These are phyloP conservation scores for Dendronephthya gigantea DNA, from an alignment of 64 coral and sea anemone species.

Conservation along the genomic window DNA sequence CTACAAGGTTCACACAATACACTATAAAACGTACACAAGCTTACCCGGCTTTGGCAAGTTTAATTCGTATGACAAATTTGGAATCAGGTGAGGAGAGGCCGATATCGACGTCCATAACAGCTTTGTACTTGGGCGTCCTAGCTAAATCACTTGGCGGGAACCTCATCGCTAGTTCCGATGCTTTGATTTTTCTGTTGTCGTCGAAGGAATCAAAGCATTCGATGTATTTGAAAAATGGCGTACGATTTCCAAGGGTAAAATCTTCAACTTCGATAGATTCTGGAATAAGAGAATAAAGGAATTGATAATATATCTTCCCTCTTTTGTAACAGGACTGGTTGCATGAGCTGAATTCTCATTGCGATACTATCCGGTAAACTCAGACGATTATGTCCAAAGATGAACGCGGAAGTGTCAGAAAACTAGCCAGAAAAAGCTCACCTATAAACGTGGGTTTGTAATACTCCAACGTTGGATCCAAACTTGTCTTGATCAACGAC, in stretches of 20 bases:
- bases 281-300: background rate
- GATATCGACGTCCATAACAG: slow-evolving; percentile 49
- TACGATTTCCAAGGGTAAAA: slow-evolving; percentile 52
- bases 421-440: slow-evolving; percentile 1
- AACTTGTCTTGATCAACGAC: slow-evolving; percentile 40
- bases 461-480: slow-evolving; percentile 47
- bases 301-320: no score
- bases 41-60: slow-evolving; percentile 58
- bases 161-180: slow-evolving; percentile 42
- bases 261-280: slow-evolving; percentile 45
- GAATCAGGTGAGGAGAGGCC: slow-evolving; percentile 59
- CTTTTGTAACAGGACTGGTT: no score
- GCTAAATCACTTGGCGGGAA: slow-evolving; percentile 43
- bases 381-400: no score
- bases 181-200: slow-evolving; percentile 40
- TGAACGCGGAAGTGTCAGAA: background rate
- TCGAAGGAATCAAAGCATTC: slow-evolving; percentile 39
- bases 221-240: slow-evolving; percentile 49
- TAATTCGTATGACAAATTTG: slow-evolving; percentile 50
- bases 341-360: no score
- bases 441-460: slow-evolving; percentile 45
- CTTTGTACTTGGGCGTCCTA: slow-evolving; percentile 39
- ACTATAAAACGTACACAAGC: background rate
- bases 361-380: no score
- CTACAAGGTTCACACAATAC: background rate